Percentiles rank a stretch among this genome's conserved stretches.
Evolutionary conservation across 2,797 vertebrate species (phyloP).

Genomic region (Phoebastria nigripes): DNA sequence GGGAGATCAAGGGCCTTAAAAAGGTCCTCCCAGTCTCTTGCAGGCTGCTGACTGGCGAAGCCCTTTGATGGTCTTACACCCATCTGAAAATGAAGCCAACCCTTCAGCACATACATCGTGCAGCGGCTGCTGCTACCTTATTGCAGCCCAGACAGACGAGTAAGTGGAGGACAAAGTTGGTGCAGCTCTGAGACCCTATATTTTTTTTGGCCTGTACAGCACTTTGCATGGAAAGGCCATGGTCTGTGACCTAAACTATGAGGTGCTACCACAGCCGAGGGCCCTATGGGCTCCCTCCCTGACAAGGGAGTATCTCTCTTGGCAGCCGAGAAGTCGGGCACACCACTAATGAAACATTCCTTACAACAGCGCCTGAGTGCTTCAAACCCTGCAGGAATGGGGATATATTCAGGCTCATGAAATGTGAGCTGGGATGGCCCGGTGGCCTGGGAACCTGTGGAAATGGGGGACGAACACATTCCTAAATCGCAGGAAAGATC

Average conservation of each 20-base stretch:
- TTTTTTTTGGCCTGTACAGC: rapidly evolving
- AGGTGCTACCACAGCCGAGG: rapidly evolving
- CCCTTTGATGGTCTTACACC: not conserved
- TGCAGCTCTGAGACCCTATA: not conserved
- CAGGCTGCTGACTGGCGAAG: not conserved
- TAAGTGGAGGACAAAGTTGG: not conserved
- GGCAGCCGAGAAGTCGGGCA: not conserved
- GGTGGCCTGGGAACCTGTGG: not conserved
- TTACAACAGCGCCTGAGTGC: rapidly evolving
- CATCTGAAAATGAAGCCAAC: not conserved
- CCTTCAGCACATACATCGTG: not conserved
- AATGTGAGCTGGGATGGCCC: not conserved
- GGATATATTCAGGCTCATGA: not conserved
- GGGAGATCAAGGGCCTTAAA: not conserved
- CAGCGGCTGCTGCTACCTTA: not conserved
- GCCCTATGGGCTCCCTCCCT: not conserved
- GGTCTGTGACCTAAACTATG: not conserved
- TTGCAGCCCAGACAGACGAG: rapidly evolving
- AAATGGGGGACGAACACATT: not conserved
- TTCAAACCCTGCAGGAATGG: not conserved
- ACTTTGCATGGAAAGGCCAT: not conserved
- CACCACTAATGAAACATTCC: not conserved
- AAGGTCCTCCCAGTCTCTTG: not conserved
- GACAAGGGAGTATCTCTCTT: not conserved
- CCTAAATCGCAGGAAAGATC: not conserved